Percentiles rank a stretch among this genome's conserved stretches.
Conservation (phyloP, 2,888 invertebrate genomes). For the Smittia sp. region DNA sequence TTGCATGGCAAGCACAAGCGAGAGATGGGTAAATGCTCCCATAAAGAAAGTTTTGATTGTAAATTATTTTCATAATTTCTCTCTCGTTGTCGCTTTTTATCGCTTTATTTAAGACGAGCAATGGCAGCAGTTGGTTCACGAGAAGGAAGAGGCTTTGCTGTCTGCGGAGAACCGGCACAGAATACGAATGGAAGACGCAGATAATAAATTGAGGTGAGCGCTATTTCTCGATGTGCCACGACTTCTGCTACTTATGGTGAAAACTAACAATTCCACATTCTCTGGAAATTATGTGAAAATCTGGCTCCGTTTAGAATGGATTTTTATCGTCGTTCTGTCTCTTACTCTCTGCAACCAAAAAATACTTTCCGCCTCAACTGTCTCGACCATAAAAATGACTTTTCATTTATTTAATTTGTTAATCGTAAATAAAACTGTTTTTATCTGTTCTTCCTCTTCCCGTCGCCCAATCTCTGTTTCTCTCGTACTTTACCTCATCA, state of each 20-base stretch:
- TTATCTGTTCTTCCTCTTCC: slow-evolving; percentile 32
- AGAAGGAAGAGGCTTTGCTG: slow-evolving; percentile 59
- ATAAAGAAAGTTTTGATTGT: neutral
- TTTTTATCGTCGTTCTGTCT: slow-evolving; percentile 43
- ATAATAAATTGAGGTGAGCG: slow-evolving; percentile 55
- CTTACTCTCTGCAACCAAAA: no score
- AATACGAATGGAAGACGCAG: slow-evolving; percentile 50
- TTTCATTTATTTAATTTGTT: neutral
- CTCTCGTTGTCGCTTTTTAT: slow-evolving; percentile 29
- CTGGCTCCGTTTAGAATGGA: neutral
- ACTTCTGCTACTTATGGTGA: slow-evolving; percentile 7
- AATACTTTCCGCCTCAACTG: neutral
- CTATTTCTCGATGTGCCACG: neutral
- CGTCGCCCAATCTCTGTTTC: slow-evolving; percentile 41
- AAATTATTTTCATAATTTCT: slow-evolving; percentile 21
- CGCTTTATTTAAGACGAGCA: slow-evolving; percentile 53
- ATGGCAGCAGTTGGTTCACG: slow-evolving; percentile 58
- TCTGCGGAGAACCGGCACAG: slow-evolving; percentile 58
- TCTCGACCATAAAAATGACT: slow-evolving; percentile 1
- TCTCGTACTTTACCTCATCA: neutral
- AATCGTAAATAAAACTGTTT: slow-evolving; percentile 28
- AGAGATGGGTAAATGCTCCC: slow-evolving; percentile 60
- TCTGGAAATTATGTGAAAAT: slow-evolving; percentile 15
- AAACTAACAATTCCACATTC: slow-evolving; percentile 13
- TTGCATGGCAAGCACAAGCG: slow-evolving; percentile 63